Percentiles rank a stretch among this genome's conserved stretches.
Conservation (phyloP, 2,113 vertebrate genomes). For the Montifringilla adamsi region DNA sequence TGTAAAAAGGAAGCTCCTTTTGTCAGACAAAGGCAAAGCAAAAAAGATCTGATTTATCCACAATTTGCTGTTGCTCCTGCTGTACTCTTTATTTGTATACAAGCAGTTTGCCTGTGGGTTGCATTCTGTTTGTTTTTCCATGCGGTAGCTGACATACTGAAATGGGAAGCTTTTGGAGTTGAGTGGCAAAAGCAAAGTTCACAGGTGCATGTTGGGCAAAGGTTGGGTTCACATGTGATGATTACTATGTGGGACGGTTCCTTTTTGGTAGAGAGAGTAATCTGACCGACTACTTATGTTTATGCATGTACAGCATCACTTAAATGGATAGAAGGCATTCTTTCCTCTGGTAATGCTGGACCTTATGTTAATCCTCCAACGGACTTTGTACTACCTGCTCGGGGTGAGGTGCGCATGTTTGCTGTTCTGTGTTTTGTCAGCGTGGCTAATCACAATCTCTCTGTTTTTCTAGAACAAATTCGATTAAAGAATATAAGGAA, state of each 20-base stretch:
- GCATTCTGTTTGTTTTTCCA: background rate
- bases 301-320: background rate
- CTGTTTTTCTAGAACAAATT: slow-evolving; percentile 84
- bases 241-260: background rate
- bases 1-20: background rate
- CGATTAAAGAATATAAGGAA: slow-evolving; percentile 93
- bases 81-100: background rate
- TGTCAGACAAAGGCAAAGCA: background rate
- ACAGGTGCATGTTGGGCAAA: accelerated
- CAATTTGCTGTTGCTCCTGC: background rate
- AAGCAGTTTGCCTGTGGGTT: background rate
- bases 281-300: background rate
- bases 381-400: background rate
- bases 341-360: background rate
- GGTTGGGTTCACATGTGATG: background rate
- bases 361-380: background rate
- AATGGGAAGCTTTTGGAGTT: background rate
- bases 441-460: background rate
- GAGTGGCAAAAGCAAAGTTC: background rate
- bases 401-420: background rate
- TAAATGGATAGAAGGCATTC: background rate
- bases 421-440: background rate
- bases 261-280: background rate
- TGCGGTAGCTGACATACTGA: background rate
- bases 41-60: background rate